These are phyloP conservation scores for Microtus richardsoni DNA, from an alignment of 2,113 vertebrate species.

Conservation along the genomic window DNA sequence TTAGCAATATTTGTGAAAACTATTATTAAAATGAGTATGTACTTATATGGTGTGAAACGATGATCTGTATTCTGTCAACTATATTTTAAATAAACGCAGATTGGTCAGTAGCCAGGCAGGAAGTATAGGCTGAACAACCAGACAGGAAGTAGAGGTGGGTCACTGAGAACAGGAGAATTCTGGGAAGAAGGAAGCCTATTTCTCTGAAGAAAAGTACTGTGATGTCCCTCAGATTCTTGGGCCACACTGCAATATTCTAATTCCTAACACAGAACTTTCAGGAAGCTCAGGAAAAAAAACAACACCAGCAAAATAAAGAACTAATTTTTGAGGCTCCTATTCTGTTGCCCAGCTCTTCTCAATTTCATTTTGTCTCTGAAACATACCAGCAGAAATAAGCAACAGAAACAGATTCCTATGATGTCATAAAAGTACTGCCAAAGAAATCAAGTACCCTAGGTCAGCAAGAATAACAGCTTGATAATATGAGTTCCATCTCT, in stretches of 20 bases:
- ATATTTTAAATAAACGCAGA: no score
- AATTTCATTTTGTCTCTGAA: constrained; percentile 39
- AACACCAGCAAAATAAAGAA: constrained; percentile 13
- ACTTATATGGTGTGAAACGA: neutral
- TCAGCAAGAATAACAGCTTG: neutral
- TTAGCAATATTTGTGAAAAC: constrained; percentile 9
- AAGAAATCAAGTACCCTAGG: constrained; percentile 22
- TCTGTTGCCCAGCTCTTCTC: constrained; percentile 18
- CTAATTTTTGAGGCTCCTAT: neutral
- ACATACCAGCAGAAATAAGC: constrained; percentile 41
- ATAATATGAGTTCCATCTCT: neutral
- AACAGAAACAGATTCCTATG: neutral
- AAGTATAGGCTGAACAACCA: no score
- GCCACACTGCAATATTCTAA: constrained; percentile 36
- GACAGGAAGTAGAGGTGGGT: no score
- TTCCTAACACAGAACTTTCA: constrained; percentile 42
- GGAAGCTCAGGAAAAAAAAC: constrained; percentile 46
- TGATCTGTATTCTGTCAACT: no score
- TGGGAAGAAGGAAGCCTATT: no score
- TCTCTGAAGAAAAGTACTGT: neutral
- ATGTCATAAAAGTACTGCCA: constrained; percentile 11
- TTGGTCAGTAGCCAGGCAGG: no score
- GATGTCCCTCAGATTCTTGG: constrained; percentile 18
- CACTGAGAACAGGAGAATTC: no score
- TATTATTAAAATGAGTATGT: neutral